Conservation (phyloP, 2,888 invertebrate genomes). For the Perizoma flavofasciatum region DNA sequence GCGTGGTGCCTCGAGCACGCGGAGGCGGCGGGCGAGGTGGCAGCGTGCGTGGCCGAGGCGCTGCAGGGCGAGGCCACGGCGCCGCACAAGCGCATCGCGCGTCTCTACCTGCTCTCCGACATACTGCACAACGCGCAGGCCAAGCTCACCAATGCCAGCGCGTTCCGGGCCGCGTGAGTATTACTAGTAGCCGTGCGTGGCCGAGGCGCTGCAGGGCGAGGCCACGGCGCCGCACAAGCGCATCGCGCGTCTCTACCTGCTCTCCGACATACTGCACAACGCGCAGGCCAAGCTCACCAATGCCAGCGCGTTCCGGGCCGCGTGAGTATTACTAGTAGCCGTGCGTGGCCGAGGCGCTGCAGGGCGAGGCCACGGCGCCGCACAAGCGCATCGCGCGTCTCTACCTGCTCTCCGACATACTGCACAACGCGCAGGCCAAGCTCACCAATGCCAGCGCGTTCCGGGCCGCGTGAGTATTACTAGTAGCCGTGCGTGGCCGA, state of each 20-base stretch:
- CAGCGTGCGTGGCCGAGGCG: slow-evolving; percentile 95
- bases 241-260: slow-evolving; percentile 72
- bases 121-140: slow-evolving; percentile 98
- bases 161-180: slow-evolving; percentile 92
- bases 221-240: too few species aligned
- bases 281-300: slow-evolving; percentile 98
- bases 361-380: too few species aligned
- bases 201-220: too few species aligned
- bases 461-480: slow-evolving; percentile 84
- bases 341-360: too few species aligned
- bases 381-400: too few species aligned
- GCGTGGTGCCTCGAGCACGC: slow-evolving; percentile 99
- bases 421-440: slow-evolving; percentile 98
- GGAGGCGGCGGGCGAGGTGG: slow-evolving; percentile 97
- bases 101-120: slow-evolving; percentile 97
- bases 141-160: slow-evolving; percentile 97
- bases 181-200: too few species aligned
- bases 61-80: slow-evolving; percentile 90
- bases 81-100: slow-evolving; percentile 94
- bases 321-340: slow-evolving; percentile 57
- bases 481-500: too few species aligned
- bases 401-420: slow-evolving; percentile 94
- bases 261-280: slow-evolving; percentile 98
- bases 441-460: slow-evolving; percentile 98
- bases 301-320: slow-evolving; percentile 95